These are phyloP conservation scores for Vannuccia rotundouncinata DNA, from an alignment of 2,888 invertebrate species.

Conservation along the genomic window DNA sequence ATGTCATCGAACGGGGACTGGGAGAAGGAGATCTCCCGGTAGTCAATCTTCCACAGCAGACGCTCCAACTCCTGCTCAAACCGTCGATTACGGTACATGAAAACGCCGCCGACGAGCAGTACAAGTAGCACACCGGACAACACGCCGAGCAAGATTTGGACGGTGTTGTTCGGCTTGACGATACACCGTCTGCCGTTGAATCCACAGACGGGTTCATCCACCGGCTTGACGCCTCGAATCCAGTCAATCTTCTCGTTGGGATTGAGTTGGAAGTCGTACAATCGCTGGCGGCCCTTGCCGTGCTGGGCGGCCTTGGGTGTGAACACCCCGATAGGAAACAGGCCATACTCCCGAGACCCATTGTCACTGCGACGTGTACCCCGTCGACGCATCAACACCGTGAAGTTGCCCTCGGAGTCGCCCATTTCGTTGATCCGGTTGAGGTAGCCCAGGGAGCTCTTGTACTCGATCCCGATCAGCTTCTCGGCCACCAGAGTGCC, in stretches of 20 bases:
- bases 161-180: background rate
- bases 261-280: constrained; percentile 2
- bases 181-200: constrained; percentile 21
- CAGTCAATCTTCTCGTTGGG: constrained; percentile 29
- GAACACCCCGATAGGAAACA: constrained; percentile 27
- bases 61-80: constrained; percentile 31
- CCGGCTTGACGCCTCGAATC: background rate
- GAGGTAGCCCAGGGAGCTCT: constrained; percentile 25
- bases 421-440: constrained; percentile 29
- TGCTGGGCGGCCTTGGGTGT: background rate
- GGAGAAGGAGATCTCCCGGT: background rate
- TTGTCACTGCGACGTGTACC: background rate
- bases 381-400: background rate
- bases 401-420: constrained; percentile 30
- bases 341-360: background rate
- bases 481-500: background rate
- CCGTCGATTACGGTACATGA: constrained; percentile 5
- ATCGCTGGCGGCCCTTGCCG: background rate
- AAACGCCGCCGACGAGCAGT: background rate
- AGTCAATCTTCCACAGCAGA: constrained; percentile 32
- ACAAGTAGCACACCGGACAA: background rate
- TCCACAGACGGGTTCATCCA: constrained; percentile 30
- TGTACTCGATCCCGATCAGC: constrained; percentile 8
- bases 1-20: background rate
- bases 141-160: background rate